Conservation (phyloP, 2,113 vertebrate genomes). For the Meleagris gallopavo region DNA sequence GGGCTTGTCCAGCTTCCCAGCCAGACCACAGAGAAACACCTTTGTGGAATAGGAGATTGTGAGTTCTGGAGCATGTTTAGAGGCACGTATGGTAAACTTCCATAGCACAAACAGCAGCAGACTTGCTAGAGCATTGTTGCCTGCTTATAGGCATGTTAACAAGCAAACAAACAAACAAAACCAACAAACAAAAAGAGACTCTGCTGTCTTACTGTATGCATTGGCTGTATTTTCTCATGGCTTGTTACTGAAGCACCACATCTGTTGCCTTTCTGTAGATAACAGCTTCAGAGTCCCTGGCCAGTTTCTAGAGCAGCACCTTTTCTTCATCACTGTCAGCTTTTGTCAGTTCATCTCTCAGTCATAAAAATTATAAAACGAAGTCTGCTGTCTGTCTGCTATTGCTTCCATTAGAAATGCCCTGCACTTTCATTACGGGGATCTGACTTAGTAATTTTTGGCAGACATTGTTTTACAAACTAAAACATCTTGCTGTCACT, state of each 20-base stretch:
- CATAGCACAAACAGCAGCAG: background rate
- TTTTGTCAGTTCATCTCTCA: slow-evolving; percentile 33
- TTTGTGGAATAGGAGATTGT: background rate
- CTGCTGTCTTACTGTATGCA: too few relatives aligned
- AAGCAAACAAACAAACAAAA: background rate
- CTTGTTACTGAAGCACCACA: background rate
- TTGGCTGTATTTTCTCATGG: background rate
- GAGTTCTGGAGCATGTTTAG: background rate
- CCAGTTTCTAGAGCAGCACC: background rate
- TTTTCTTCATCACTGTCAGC: slow-evolving; percentile 58
- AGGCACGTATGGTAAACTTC: background rate
- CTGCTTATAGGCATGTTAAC: background rate
- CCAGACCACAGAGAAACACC: background rate
- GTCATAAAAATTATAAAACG: slow-evolving; percentile 34
- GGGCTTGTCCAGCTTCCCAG: background rate
- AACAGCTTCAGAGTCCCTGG: slow-evolving; percentile 7
- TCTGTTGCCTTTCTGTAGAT: slow-evolving; percentile 22
- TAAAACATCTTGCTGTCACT: background rate
- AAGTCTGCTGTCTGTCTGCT: slow-evolving; percentile 27
- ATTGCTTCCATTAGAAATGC: slow-evolving; percentile 33
- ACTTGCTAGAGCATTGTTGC: background rate
- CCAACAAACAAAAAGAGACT: background rate
- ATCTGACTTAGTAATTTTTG: slow-evolving; percentile 26
- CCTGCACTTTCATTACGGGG: background rate
- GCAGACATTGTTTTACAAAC: slow-evolving; percentile 24